Base-by-base conservation (phyloP, 2,113 vertebrate genomes). In the Pedetes capensis region DNA sequence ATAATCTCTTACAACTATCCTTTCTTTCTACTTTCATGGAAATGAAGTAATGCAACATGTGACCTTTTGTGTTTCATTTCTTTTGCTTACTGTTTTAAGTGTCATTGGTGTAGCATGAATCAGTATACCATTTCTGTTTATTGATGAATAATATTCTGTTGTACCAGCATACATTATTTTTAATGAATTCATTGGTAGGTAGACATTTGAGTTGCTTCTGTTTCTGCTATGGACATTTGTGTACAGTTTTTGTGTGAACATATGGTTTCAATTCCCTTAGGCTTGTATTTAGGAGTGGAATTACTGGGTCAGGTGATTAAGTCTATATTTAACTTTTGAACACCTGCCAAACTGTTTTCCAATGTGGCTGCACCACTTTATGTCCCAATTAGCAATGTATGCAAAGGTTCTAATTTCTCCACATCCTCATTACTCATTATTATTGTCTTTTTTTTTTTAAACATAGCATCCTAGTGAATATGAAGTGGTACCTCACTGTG, bases 341-440 rank as follows among this genome's bases (percentile, higher is more conserved):
- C 11, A 96, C 57, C 64, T 96, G n/a, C 32, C 29, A 80, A 87
- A 42, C 23, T 74, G 6, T 59, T 94, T 96, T 74, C 22, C 16
- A 49, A 74, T 74, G 57, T 37, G 9, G 22, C 27, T 76, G 27
- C 13, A 12, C 18, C 22, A 94, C 6, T 63, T 74, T 93, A 76
- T 8, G 74, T 39, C 86, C 39, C 64, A 42, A 76, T 27, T 39
- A 39, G 29, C 51, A 93, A n/a, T 27, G 29, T 27, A 44, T 13
- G 20, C n/a, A n/a, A 25, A 34, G 4, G 4, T 17, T 80, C 9
- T 49, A 81, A 10, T 82, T 75, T 79, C 53, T 91, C 49, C 59
- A 68, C 17, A 37, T 34, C 14, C 14, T 55, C 78, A 29, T 42
- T 12, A 68, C 44, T 4, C 14, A 18, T 76, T 68, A 75, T 23